These are phyloP conservation scores for Calameuta idolon DNA, from an alignment of 2,888 invertebrate genomes.

Conservation along the genomic window DNA sequence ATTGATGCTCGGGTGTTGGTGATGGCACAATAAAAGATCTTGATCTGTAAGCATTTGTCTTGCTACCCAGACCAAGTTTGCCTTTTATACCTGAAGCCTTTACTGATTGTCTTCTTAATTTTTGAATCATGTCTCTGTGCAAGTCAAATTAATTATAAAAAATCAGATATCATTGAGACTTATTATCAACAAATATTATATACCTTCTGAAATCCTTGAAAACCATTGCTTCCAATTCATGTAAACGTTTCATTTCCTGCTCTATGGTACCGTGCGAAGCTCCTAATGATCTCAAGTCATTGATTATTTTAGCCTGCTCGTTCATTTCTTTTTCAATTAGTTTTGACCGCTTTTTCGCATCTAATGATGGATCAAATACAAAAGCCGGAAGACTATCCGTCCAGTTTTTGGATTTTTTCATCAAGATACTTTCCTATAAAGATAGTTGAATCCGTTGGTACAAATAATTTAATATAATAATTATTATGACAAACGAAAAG, in stretches of 20 bases:
- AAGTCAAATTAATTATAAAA: constrained; percentile 32
- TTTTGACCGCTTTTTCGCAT: constrained; percentile 88
- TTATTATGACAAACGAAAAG: not conserved
- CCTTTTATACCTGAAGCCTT: constrained; percentile 83
- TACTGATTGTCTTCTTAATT: constrained; percentile 85
- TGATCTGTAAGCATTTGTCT: constrained; percentile 76
- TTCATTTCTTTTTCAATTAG: constrained; percentile 97
- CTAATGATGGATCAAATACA: constrained; percentile 83
- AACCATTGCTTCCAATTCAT: constrained; percentile 92
- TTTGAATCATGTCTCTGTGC: constrained; percentile 90
- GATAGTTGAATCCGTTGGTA: not conserved
- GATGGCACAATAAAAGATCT: constrained; percentile 82
- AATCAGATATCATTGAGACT: not conserved
- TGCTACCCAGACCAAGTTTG: constrained; percentile 77
- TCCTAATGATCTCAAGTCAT: constrained; percentile 88
- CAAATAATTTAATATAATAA: not conserved
- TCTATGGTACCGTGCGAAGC: constrained; percentile 93
- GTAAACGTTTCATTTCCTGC: constrained; percentile 89
- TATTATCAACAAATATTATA: constrained; percentile 42
- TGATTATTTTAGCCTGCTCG: constrained; percentile 95
- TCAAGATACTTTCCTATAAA: constrained; percentile 76
- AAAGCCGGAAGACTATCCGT: constrained; percentile 86
- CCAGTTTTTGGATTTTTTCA: constrained; percentile 74
- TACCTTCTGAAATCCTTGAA: constrained; percentile 92
- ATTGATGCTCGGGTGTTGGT: constrained; percentile 74